phyloP scores from a whole-genome alignment of 2,797 vertebrate species.

The Acrocephalus scirpaceus region DNA sequence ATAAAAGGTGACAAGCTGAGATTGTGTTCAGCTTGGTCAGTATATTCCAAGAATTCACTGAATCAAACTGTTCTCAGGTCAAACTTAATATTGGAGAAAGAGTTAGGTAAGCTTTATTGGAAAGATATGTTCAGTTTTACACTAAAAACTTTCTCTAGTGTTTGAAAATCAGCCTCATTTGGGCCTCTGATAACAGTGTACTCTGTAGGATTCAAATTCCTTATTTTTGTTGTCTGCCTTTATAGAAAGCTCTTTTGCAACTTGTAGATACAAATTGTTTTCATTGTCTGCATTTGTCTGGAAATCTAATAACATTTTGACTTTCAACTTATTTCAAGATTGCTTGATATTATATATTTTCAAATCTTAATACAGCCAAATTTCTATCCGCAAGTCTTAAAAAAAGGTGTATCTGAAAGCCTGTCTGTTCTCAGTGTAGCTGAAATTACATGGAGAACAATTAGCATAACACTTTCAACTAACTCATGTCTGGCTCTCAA shows the following conservation, averaged over 20 bases:
- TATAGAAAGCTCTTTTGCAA: conserved; percentile 1
- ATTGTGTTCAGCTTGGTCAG: not conserved
- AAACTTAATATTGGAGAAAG: not conserved
- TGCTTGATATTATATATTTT: not conserved
- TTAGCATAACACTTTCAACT: not conserved
- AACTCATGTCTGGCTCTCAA: not conserved
- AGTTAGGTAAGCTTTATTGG: not conserved
- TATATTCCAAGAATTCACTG: not conserved
- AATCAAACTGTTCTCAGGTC: not conserved
- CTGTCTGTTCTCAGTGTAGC: conserved; percentile 16
- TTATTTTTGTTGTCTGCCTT: conserved; percentile 22
- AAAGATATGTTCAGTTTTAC: not conserved
- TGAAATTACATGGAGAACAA: not conserved
- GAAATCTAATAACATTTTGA: conserved; percentile 17
- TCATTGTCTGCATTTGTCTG: conserved; percentile 1
- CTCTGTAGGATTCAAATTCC: conserved; percentile 14
- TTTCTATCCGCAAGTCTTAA: conserved; percentile 54
- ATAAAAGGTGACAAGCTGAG: not conserved
- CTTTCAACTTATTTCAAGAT: not conserved
- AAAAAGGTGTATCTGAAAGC: not conserved
- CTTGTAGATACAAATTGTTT: not conserved
- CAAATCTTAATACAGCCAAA: conserved; percentile 37
- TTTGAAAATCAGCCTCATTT: conserved; percentile 17
- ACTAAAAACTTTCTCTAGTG: not conserved
- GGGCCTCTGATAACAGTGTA: not conserved